phyloP scores from a whole-genome alignment of 2,113 vertebrate species.

The Oceanites oceanicus region DNA sequence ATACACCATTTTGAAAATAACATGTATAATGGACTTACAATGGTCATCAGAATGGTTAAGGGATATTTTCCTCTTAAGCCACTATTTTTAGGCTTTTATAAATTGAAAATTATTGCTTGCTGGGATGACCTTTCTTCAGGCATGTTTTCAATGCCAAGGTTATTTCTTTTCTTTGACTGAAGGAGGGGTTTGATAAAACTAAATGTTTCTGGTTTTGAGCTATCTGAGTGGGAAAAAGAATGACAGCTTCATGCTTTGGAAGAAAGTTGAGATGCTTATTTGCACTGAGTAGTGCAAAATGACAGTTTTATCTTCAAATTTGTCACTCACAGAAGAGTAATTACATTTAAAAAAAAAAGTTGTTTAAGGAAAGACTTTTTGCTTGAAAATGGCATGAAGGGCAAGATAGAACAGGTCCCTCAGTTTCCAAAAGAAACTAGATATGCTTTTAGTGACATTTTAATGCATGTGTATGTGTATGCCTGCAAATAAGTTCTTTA shows the following conservation, averaged over 20 bases:
- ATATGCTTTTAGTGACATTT: not conserved
- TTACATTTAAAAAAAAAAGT: not conserved
- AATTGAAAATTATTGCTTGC: not conserved
- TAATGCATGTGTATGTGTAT: not conserved
- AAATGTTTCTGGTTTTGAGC: not conserved
- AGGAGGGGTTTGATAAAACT: not conserved
- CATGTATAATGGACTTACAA: not conserved
- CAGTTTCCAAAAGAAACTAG: not conserved
- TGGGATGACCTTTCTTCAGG: slow-evolving; percentile 3
- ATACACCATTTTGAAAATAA: not conserved
- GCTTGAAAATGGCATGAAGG: not conserved
- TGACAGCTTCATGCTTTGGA: not conserved
- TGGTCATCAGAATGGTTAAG: not conserved
- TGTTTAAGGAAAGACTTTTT: not conserved
- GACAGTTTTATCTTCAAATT: not conserved
- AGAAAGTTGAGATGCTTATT: not conserved
- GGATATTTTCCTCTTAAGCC: not conserved
- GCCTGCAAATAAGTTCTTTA: not conserved
- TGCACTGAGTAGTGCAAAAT: not conserved
- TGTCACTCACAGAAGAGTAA: not conserved
- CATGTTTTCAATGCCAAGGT: not conserved
- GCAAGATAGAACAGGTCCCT: not conserved
- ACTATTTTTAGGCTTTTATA: not conserved
- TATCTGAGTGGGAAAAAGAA: not conserved
- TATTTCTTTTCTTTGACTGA: not conserved